Evolutionary conservation across 2,113 vertebrate genomes (phyloP).

Genomic region (Otus sunia): DNA sequence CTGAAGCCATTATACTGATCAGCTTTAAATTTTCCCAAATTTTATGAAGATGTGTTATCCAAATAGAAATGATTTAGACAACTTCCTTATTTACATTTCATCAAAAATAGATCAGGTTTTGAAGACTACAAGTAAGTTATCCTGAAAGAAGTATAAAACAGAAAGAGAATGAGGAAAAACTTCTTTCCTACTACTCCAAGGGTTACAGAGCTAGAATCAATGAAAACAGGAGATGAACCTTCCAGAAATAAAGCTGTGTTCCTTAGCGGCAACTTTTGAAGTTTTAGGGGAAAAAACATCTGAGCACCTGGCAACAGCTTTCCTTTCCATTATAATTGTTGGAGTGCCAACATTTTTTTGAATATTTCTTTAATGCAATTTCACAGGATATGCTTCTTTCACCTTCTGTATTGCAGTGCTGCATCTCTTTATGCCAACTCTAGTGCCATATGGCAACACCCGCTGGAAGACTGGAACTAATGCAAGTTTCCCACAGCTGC

Average conservation of each 20-base stretch:
- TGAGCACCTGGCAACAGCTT: neutral
- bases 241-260: neutral
- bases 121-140: neutral
- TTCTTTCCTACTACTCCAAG: neutral
- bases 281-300: neutral
- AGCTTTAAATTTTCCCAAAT: neutral
- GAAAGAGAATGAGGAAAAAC: neutral
- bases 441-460: neutral
- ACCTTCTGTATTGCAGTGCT: neutral
- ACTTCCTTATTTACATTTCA: neutral
- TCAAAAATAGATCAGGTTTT: neutral
- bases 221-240: neutral
- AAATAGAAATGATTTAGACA: neutral
- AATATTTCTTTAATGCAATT: neutral
- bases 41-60: rapidly evolving
- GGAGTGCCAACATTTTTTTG: neutral
- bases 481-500: neutral
- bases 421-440: neutral
- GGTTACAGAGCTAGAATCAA: neutral
- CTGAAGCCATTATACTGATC: neutral
- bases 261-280: neutral
- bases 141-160: neutral
- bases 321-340: neutral
- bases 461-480: neutral
- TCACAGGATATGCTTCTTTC: neutral